These are phyloP conservation scores for Alcis repandata DNA, from an alignment of 2,888 invertebrate genomes.

Conservation along the genomic window DNA sequence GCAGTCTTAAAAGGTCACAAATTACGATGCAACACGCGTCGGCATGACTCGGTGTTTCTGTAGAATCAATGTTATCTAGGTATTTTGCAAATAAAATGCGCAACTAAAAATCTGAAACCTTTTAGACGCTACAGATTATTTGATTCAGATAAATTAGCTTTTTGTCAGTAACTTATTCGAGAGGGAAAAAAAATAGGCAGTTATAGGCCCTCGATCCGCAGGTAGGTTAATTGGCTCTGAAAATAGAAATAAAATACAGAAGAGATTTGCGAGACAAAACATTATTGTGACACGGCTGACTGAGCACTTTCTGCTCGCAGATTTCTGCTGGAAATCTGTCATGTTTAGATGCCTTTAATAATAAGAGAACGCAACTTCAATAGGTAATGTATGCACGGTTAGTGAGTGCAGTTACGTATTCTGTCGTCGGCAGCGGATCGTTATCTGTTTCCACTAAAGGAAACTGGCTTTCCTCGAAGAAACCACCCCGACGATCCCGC, in stretches of 20 bases:
- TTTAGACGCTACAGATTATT: too few relatives aligned
- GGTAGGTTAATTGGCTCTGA: neutral
- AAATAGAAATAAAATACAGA: neutral
- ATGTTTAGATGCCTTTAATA: constrained; percentile 75
- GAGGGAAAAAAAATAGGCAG: too few relatives aligned
- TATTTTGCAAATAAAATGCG: constrained; percentile 31
- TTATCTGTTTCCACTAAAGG: constrained; percentile 86
- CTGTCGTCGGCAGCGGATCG: constrained; percentile 85
- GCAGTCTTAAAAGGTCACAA: constrained; percentile 30
- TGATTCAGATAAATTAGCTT: too few relatives aligned
- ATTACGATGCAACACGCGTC: constrained; percentile 66
- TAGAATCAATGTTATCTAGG: constrained; percentile 63
- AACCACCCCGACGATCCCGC: constrained; percentile 76
- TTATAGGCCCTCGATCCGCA: neutral
- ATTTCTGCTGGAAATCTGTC: constrained; percentile 65
- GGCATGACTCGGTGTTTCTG: constrained; percentile 63
- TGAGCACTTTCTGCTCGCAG: constrained; percentile 64
- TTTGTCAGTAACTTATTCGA: too few relatives aligned
- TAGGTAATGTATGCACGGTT: constrained; percentile 75
- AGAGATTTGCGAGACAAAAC: constrained; percentile 29
- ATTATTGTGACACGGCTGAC: constrained; percentile 58
- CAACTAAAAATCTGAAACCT: too few relatives aligned
- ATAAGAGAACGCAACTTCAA: constrained; percentile 60
- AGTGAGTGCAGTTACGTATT: constrained; percentile 84
- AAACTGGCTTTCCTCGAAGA: constrained; percentile 84